Conservation (phyloP, 2,888 invertebrate genomes). For the Plebejus argus region DNA sequence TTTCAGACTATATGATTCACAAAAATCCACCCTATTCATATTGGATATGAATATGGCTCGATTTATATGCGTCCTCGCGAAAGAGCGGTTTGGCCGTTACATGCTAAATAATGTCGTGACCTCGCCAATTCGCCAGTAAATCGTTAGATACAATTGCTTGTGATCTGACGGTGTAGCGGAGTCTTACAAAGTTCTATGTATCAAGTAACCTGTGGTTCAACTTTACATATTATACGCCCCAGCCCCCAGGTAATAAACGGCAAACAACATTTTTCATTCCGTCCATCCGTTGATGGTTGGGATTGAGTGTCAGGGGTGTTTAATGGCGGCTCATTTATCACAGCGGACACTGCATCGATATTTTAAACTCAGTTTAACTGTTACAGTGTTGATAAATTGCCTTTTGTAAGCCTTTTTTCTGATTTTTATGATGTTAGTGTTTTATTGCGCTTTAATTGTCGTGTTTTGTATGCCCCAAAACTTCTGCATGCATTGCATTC, state of each 20-base stretch:
- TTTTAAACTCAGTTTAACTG: constrained; percentile 30
- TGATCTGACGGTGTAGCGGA: too few species aligned
- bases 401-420: background rate
- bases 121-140: too few species aligned
- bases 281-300: constrained; percentile 2
- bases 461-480: too few species aligned
- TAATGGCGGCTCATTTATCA: constrained; percentile 24
- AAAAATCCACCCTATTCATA: too few species aligned
- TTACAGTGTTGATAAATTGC: constrained; percentile 26
- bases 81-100: too few species aligned
- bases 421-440: background rate
- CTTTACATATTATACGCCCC: background rate
- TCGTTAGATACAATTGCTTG: too few species aligned
- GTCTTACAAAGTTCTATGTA: too few species aligned
- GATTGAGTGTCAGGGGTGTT: constrained; percentile 26
- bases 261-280: constrained; percentile 11
- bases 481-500: too few species aligned
- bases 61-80: too few species aligned
- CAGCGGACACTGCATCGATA: constrained; percentile 18
- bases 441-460: constrained; percentile 1
- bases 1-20: too few species aligned
- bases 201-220: background rate
- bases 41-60: too few species aligned
- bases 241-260: constrained; percentile 4
- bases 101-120: too few species aligned